Evolutionary conservation across 2,797 vertebrate genomes (phyloP).

Genomic region (Masticophis lateralis): DNA sequence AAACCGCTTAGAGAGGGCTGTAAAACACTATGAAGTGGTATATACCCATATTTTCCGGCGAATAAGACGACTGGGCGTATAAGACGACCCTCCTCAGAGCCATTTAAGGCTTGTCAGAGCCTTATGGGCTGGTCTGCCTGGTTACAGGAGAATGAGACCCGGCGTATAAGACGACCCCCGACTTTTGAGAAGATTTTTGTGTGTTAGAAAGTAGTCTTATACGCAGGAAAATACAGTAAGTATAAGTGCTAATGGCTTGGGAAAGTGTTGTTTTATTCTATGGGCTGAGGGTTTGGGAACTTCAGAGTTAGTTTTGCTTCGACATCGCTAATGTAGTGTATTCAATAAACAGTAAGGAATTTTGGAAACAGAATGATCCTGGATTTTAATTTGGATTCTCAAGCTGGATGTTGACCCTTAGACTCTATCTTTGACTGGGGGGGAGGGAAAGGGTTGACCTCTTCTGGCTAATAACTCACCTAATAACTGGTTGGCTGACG

Average conservation of each 20-base stretch:
- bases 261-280: neutral
- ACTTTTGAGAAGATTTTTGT: too few relatives aligned
- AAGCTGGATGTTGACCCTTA: neutral
- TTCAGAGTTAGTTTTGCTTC: neutral
- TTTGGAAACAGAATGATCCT: neutral
- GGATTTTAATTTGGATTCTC: neutral
- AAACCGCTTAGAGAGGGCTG: too few relatives aligned
- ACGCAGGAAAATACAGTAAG: too few relatives aligned
- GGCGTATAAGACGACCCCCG: too few relatives aligned
- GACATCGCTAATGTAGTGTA: neutral
- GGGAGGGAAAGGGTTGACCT: neutral
- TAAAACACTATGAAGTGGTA: too few relatives aligned
- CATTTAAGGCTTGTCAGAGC: too few relatives aligned
- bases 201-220: too few relatives aligned
- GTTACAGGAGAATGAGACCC: too few relatives aligned
- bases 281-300: neutral
- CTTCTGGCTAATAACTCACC: slow-evolving; percentile 75
- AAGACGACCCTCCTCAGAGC: too few relatives aligned
- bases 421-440: fast-evolving
- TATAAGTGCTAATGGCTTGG: neutral
- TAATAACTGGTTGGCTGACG: slow-evolving; percentile 94
- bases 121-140: too few relatives aligned
- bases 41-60: too few relatives aligned
- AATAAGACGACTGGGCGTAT: too few relatives aligned
- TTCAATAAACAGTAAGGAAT: neutral